Evolutionary conservation across 2,113 vertebrate genomes (phyloP).

Genomic region (Cyanistes caeruleus): DNA sequence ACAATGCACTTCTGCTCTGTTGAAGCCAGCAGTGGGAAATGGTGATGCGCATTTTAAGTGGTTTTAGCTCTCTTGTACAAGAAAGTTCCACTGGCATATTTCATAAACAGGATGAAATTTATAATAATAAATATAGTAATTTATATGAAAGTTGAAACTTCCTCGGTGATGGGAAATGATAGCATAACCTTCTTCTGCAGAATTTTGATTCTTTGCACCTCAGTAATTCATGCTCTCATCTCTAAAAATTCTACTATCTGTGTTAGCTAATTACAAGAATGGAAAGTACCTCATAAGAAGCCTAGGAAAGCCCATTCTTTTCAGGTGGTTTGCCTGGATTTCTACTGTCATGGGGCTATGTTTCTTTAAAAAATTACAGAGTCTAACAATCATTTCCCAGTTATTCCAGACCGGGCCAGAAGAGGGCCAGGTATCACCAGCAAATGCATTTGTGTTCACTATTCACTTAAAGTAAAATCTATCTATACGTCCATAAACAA

Average conservation of each 20-base stretch:
- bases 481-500: not conserved
- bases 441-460: not conserved
- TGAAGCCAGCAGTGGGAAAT: not conserved
- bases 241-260: not conserved
- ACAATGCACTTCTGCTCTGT: not conserved
- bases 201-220: not conserved
- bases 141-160: not conserved
- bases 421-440: not conserved
- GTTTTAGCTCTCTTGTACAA: not conserved
- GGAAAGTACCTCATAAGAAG: not conserved
- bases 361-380: not conserved
- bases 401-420: not conserved
- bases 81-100: not conserved
- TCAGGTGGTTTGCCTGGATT: not conserved
- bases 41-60: accelerated
- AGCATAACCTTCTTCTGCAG: not conserved
- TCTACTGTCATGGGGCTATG: not conserved
- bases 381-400: not conserved
- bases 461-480: not conserved
- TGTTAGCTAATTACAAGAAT: not conserved
- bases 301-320: not conserved
- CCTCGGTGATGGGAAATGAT: not conserved
- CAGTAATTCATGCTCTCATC: not conserved
- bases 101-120: not conserved
- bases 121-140: not conserved